Evolutionary conservation across 2,797 vertebrate species (phyloP), one percentile per base, ranked within the genome.

Genomic region (Coreius guichenoti): DNA sequence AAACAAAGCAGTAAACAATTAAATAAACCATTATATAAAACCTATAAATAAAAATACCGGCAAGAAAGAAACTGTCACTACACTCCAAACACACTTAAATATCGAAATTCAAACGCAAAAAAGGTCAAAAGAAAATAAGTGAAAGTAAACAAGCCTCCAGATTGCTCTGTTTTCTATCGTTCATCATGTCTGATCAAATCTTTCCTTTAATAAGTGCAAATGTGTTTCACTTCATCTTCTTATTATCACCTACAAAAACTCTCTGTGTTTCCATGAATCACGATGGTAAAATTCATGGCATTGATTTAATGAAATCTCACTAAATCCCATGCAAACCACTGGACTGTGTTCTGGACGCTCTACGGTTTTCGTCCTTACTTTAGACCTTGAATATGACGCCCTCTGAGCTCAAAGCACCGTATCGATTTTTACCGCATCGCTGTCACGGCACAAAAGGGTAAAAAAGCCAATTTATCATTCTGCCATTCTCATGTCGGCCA

Each of bases 141-240:
- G 91, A 91, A 92, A 93, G 92, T 92, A 92, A 88, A 84, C 86
- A 33, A 21, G 45, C 58, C 69, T 54, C 19, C 82, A 79, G 70
- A 29, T 77, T 26, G 43, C 68, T 70, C 87, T 65, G 43, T 65
- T 39, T 76, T 47, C 16, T 70, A 61, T 61, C 31, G 51, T 80
- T 83, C 43, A 51, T 58, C 65, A n/a, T 73, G 43, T 33, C 82
- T 81, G 81, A 80, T 86, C 86, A 84, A 89, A 88, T 87, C 82
- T 87, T 86, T 84, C 74, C 65, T 72, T 31, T 78, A 82, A 65
- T 90, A 93, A 94, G 94, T 95, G 92, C 93, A 94, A 94, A 93
- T 82, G 88, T 90, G 90, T 90, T 88, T 90, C 90, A 84, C 88
- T 89, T 89, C 88, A 85, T 83, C 87, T 87, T 88, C 90, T 90